Evolutionary conservation across 2,113 vertebrate genomes (phyloP), one percentile per base, ranked within the genome.

Genomic region (Dasyurus viverrinus): DNA sequence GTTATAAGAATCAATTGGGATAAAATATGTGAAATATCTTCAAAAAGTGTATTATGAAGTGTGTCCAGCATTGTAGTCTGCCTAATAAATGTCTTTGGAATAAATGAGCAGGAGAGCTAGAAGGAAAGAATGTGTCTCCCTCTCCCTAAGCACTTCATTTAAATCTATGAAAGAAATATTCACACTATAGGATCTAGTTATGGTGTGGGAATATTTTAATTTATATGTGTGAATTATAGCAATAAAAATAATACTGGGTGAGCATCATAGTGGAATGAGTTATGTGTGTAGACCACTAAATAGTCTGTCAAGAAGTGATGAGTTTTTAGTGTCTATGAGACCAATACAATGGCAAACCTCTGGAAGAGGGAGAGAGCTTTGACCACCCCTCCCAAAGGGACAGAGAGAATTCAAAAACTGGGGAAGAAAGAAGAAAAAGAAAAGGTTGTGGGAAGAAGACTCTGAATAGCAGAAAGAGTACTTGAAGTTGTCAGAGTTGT

Each of bases 201-300:
- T 54, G 57, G 23, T 47, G 6, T 91, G 54, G 52, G 54, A 22
- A 24, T 91, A 50, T 22, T 89, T 76, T 90, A 25, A 50, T 90
- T 93, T 94, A 84, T 55, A 92, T 89, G 89, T 50, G 24, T 50
- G 7, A 47, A 84, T 94, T 91, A 93, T 94, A 50, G 55, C 50
- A 91, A 92, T 42, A 76, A 26, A 50, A 84, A 89, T 95, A 42
- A 48, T 27, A n/a, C 0, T 47, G 53, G 48, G 50, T 53, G 46
- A 55, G 89, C 0, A 91, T 93, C 92, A 92, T 92, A 57, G 11
- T 92, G 89, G 30, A 76, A 30, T 54, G 93, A 54, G 47, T 90
- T 89, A 36, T 46, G 50, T 91, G 26, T 50, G 23, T 42, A 93
- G 55, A 30, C 2, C 68, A 84, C n/a, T n/a, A 42, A 23, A 3